Conservation (phyloP, 2,113 vertebrate species). For the Pelvicachromis taeniatus region DNA sequence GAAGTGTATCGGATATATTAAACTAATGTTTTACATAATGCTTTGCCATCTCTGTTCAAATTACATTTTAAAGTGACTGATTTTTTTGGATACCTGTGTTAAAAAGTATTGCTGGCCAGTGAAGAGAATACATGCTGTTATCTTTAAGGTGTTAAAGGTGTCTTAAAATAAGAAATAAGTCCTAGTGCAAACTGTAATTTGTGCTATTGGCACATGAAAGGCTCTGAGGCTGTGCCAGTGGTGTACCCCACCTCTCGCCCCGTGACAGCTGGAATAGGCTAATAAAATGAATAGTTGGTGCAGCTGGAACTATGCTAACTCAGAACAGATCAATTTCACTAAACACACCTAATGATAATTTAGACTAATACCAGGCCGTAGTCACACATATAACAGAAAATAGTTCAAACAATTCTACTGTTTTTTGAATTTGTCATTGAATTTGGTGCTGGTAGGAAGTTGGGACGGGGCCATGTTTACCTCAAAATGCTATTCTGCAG, state of each 20-base stretch:
- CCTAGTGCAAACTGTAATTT: neutral
- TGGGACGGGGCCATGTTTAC: neutral
- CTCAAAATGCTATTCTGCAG: neutral
- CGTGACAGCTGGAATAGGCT: neutral
- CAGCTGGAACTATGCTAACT: neutral
- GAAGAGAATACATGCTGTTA: fast-evolving
- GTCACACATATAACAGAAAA: neutral
- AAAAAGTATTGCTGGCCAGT: neutral
- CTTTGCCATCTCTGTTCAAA: neutral
- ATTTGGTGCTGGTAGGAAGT: neutral
- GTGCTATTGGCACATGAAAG: neutral
- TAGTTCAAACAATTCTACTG: neutral
- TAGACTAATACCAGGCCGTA: neutral
- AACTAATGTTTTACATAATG: neutral
- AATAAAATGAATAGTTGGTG: neutral
- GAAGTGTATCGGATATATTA: neutral
- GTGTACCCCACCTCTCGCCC: neutral
- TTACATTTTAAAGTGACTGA: neutral
- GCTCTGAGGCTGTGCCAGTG: neutral
- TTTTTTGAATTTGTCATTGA: fast-evolving
- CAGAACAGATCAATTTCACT: neutral
- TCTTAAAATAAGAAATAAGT: neutral
- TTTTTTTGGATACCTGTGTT: neutral
- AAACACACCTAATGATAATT: neutral
- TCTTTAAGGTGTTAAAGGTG: neutral